Evolutionary conservation across 2,888 invertebrate genomes (phyloP).

Genomic region (Galerucella pusilla): DNA sequence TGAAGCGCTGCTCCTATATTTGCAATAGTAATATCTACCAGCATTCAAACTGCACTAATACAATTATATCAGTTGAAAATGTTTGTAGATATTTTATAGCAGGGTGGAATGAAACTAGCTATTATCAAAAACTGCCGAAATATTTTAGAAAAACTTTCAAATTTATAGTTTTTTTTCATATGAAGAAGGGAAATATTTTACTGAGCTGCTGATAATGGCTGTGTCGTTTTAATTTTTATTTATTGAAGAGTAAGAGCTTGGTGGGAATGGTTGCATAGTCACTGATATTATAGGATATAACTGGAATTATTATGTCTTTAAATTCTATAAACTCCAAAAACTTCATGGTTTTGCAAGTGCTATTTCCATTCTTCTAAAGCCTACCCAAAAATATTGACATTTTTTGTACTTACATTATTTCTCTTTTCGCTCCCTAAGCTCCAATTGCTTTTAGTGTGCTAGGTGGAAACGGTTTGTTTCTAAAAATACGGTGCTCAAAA

Average conservation of each 20-base stretch:
- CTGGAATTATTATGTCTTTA: background rate
- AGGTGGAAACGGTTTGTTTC: conserved; percentile 13
- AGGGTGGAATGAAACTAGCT: background rate
- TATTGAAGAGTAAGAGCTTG: too few relatives aligned
- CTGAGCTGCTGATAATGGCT: too few relatives aligned
- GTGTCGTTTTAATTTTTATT: too few relatives aligned
- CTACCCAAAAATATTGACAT: conserved; percentile 9
- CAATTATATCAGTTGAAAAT: background rate
- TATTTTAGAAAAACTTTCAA: too few relatives aligned
- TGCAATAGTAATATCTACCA: too few relatives aligned
- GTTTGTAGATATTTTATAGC: background rate
- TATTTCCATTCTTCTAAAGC: conserved; percentile 3
- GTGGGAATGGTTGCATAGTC: too few relatives aligned
- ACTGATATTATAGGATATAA: too few relatives aligned
- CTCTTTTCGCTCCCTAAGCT: conserved; percentile 7
- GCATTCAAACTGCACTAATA: too few relatives aligned
- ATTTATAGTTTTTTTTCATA: too few relatives aligned
- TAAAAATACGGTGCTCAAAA: conserved; percentile 14
- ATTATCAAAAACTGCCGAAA: too few relatives aligned
- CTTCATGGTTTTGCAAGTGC: background rate
- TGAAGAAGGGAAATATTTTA: too few relatives aligned
- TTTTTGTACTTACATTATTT: conserved; percentile 5
- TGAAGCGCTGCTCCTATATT: background rate
- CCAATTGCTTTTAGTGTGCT: conserved; percentile 25
- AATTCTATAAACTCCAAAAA: background rate